Evolutionary conservation across 2,797 vertebrate species (phyloP).

Genomic region (Syngnathus acus): DNA sequence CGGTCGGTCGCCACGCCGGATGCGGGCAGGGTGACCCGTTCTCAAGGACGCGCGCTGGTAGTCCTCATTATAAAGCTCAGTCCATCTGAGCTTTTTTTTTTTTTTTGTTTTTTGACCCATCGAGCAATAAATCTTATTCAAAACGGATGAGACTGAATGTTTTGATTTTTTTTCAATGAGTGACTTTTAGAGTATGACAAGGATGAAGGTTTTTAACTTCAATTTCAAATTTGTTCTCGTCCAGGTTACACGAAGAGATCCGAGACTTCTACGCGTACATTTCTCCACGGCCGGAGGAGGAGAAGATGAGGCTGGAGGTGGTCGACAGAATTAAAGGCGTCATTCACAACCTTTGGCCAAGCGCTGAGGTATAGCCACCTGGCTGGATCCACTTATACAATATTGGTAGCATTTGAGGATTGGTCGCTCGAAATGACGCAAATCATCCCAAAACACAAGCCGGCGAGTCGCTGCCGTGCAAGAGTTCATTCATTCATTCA

Average conservation of each 20-base stretch:
- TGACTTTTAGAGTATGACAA: no score
- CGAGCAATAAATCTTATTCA: background rate
- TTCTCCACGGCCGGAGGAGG: conserved; percentile 89
- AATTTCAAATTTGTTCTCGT: background rate
- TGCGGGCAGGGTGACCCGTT: conserved; percentile 37
- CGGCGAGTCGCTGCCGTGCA: background rate
- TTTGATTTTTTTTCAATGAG: no score
- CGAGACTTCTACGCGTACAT: conserved; percentile 94
- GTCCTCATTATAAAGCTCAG: conserved; percentile 10
- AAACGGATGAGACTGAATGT: no score
- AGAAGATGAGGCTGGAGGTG: conserved; percentile 93
- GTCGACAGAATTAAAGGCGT: conserved; percentile 91
- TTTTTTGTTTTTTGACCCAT: background rate
- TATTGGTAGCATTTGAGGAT: no score
- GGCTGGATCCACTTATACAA: background rate
- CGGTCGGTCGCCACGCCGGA: conserved; percentile 1
- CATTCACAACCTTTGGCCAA: conserved; percentile 94
- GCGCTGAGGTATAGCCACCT: conserved; percentile 77
- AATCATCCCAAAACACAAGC: background rate
- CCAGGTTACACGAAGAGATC: conserved; percentile 94
- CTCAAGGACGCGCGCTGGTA: conserved; percentile 34
- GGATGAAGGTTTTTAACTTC: background rate
- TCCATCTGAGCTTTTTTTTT: background rate
- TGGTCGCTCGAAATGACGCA: no score
- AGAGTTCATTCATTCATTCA: conserved; percentile 21